Percentiles rank a stretch among this genome's conserved stretches.
These are phyloP conservation scores for Pammene aurita DNA, from an alignment of 2,888 invertebrate species.

Conservation along the genomic window DNA sequence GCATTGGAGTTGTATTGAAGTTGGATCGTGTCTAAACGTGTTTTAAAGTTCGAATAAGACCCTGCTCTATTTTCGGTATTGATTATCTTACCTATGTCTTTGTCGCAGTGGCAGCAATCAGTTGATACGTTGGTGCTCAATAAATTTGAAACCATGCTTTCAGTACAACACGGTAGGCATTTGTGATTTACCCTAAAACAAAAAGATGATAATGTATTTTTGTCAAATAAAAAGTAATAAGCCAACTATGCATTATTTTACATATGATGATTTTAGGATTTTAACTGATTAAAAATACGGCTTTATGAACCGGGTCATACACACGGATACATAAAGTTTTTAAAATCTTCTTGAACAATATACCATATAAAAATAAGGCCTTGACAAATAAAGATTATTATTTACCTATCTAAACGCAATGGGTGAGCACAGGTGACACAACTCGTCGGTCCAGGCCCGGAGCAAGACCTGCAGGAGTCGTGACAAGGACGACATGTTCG, in stretches of 20 bases:
- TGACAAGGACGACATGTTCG: constrained; percentile 88
- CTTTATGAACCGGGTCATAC: too few species aligned
- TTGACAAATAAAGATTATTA: not conserved
- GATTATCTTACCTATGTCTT: constrained; percentile 83
- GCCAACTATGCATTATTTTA: too few species aligned
- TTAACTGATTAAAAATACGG: too few species aligned
- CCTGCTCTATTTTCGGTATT: constrained; percentile 12
- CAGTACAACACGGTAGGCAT: constrained; percentile 89
- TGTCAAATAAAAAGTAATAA: too few species aligned
- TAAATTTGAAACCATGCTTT: constrained; percentile 70
- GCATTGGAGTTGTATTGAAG: too few species aligned
- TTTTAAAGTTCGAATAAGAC: too few species aligned
- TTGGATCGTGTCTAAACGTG: too few species aligned
- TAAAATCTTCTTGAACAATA: too few species aligned
- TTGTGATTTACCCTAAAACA: constrained; percentile 86
- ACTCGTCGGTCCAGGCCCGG: constrained; percentile 87
- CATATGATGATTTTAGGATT: too few species aligned
- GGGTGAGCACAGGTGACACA: constrained; percentile 88
- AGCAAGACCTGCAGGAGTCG: constrained; percentile 87
- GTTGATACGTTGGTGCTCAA: constrained; percentile 64
- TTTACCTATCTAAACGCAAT: constrained; percentile 85
- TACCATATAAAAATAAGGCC: too few species aligned
- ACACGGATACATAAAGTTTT: too few species aligned
- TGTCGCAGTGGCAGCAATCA: constrained; percentile 88
- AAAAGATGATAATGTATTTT: constrained; percentile 7